These are phyloP conservation scores for Nycticryphes semicollaris DNA, from an alignment of 2,113 vertebrate species.

Conservation along the genomic window DNA sequence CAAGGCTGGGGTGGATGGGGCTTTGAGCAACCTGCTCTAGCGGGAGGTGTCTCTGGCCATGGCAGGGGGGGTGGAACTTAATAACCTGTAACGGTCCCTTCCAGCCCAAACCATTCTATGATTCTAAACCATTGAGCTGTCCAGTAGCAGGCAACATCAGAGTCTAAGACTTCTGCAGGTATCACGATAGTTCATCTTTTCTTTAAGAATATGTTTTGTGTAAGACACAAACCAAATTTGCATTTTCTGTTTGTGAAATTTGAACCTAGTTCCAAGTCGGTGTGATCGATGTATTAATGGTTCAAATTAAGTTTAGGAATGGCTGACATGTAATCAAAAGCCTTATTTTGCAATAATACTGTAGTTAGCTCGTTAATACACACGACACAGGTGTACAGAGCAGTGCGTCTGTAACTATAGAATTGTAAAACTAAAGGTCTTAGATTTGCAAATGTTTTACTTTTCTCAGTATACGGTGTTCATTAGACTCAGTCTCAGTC, in stretches of 20 bases:
- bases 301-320: background rate
- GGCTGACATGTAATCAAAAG: background rate
- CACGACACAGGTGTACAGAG: background rate
- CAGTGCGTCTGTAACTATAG: background rate
- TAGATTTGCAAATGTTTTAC: background rate
- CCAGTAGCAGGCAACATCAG: too few species aligned
- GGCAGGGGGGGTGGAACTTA: too few species aligned
- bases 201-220: background rate
- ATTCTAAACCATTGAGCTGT: too few species aligned
- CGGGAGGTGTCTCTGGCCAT: too few species aligned
- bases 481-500: background rate
- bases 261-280: background rate
- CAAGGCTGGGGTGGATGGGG: too few species aligned
- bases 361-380: background rate
- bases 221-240: rapidly evolving
- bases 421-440: background rate
- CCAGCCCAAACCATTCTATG: too few species aligned
- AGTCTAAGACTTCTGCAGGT: background rate
- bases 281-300: background rate
- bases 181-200: background rate
- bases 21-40: too few species aligned
- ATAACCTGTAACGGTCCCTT: too few species aligned
- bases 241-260: background rate
- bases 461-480: background rate
- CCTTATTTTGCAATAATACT: background rate